Conservation (phyloP, 2,888 invertebrate genomes). For the Drosophila prostipennis region DNA sequence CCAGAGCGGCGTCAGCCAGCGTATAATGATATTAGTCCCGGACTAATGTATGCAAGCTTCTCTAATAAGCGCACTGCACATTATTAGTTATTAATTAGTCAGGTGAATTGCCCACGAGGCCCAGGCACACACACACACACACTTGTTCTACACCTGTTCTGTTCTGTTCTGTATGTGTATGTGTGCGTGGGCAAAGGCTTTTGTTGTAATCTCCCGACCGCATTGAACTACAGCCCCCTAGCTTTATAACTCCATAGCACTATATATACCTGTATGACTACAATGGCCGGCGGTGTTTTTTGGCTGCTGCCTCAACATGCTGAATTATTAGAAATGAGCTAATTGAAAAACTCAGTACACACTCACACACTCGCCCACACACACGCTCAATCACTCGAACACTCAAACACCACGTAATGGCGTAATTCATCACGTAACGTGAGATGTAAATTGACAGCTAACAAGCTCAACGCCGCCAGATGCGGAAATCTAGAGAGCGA, state of each 20-base stretch:
- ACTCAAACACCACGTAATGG: constrained; percentile 24
- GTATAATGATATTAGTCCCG: constrained; percentile 68
- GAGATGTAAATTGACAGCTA: constrained; percentile 48
- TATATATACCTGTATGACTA: not conserved
- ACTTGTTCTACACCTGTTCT: too few relatives aligned
- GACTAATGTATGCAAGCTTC: constrained; percentile 68
- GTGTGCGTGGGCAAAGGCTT: constrained; percentile 14
- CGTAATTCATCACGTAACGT: constrained; percentile 52
- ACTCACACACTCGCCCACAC: not conserved
- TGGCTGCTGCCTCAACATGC: constrained; percentile 25
- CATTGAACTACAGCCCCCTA: constrained; percentile 40
- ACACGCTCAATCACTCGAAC: not conserved
- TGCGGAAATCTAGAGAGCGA: constrained; percentile 6
- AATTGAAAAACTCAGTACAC: constrained; percentile 67
- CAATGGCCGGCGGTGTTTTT: constrained; percentile 40
- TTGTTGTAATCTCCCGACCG: constrained; percentile 52
- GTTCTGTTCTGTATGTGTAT: too few relatives aligned
- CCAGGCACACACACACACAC: not conserved
- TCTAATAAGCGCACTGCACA: constrained; percentile 76
- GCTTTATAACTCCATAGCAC: constrained; percentile 5
- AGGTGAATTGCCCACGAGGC: constrained; percentile 47
- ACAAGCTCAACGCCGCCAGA: constrained; percentile 28
- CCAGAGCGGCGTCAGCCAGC: constrained; percentile 29
- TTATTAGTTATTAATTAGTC: constrained; percentile 76
- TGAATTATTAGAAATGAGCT: constrained; percentile 63